Conservation (phyloP, 1,140 invertebrate genomes). For the Eciton burchellii region DNA sequence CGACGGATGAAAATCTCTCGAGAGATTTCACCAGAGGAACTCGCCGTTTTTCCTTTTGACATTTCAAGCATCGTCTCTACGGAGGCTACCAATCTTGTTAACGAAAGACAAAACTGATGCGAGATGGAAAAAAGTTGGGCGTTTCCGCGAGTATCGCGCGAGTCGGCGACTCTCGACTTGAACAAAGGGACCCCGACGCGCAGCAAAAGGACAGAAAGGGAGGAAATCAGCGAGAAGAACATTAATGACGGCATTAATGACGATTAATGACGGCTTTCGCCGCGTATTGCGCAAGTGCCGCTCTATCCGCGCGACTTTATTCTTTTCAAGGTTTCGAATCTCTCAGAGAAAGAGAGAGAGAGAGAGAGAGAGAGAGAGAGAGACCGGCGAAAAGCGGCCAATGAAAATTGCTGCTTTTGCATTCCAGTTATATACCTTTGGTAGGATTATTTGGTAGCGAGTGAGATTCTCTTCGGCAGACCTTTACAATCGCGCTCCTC, state of each 20-base stretch:
- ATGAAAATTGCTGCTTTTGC: not conserved
- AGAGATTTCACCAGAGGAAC: no score
- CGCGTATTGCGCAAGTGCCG: slow-evolving; percentile 20
- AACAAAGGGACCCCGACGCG: not conserved
- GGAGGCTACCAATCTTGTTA: slow-evolving; percentile 25
- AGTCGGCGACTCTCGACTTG: slow-evolving; percentile 17
- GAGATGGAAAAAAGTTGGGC: slow-evolving; percentile 21
- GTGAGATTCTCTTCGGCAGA: no score
- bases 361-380: not conserved
- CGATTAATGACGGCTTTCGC: slow-evolving; percentile 36
- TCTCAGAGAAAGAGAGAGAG: not conserved
- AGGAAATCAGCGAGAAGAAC: not conserved
- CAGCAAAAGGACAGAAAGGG: no score
- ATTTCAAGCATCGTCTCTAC: no score
- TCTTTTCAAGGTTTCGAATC: slow-evolving; percentile 37
- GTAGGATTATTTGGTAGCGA: no score
- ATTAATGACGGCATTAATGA: not conserved
- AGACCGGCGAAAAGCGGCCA: not conserved
- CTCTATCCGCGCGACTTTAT: not conserved
- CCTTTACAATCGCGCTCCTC: slow-evolving; percentile 40
- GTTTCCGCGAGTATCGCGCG: slow-evolving; percentile 10
- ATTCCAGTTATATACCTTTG: slow-evolving; percentile 50
- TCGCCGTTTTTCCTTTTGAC: no score
- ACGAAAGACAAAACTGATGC: not conserved
- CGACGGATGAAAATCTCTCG: no score